Evolutionary conservation across 2,888 invertebrate species (phyloP).

Genomic region (Mesoligia furuncula): DNA sequence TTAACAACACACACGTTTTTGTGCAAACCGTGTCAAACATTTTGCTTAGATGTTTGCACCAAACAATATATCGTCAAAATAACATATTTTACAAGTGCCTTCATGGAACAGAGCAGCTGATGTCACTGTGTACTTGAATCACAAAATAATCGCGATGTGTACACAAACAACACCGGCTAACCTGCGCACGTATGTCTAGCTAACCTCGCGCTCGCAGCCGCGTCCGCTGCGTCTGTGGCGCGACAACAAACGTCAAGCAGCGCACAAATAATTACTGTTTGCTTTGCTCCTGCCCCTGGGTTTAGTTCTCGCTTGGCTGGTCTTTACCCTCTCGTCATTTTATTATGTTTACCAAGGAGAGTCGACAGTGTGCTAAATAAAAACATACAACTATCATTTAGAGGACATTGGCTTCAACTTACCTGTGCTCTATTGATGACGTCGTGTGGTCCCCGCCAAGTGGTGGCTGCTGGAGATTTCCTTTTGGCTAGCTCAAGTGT

Average conservation of each 20-base stretch:
- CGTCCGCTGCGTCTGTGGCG: constrained; percentile 57
- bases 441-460: constrained; percentile 90
- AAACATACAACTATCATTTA: constrained; percentile 8
- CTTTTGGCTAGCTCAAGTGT: constrained; percentile 92
- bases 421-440: constrained; percentile 90
- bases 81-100: constrained; percentile 53
- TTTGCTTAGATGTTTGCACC: constrained; percentile 43
- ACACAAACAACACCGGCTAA: constrained; percentile 57
- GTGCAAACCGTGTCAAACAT: constrained; percentile 34
- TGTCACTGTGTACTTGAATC: constrained; percentile 76
- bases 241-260: constrained; percentile 62
- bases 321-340: neutral
- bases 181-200: constrained; percentile 36
- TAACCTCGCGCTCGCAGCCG: constrained; percentile 48
- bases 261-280: constrained; percentile 63
- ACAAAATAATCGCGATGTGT: constrained; percentile 67
- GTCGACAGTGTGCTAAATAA: constrained; percentile 12
- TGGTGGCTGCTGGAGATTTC: constrained; percentile 89
- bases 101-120: constrained; percentile 67
- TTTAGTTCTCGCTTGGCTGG: constrained; percentile 19
- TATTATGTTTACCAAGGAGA: constrained; percentile 20
- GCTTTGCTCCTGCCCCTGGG: constrained; percentile 52
- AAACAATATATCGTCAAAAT: constrained; percentile 35
- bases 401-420: constrained; percentile 46
- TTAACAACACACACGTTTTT: constrained; percentile 27